Base-by-base conservation (phyloP, 2,113 vertebrate species). In the Hemichromis elongatus region DNA sequence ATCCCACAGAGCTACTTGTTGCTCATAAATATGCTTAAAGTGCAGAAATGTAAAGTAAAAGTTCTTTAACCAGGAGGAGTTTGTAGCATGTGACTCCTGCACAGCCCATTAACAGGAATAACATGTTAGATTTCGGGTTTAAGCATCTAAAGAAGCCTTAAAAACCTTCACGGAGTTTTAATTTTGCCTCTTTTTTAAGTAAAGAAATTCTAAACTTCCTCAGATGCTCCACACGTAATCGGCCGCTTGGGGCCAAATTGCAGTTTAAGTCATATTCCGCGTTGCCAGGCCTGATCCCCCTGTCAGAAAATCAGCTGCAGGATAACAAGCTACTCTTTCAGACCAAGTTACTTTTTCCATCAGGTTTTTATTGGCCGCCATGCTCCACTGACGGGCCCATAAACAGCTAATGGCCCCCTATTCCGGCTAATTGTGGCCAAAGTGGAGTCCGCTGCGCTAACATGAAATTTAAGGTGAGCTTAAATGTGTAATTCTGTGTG, bases 341-440 rank as follows among this genome's bases (percentile, higher is more conserved):
- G 83, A 77, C 14, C 59, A 47, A 33, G 40, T 80, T 80, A 45
- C 40, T 85, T 83, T 87, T 88, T 89, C 87, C 89, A 56, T 55
- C 57, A 13, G 56, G 70, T 52, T 33, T 89, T 89, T 79, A 83
- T 63, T 84, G 82, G 90, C 83, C 11, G 53, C 28, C 83, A 50
- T 10, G 79, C 86, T 86, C 19, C 83, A 19, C 81, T 56, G 82
- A 75, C 30, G 1, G 28, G 40, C 79, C 70, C 66, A n/a, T 91
- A 90, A 90, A 91, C 81, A 47, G 79, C 66, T 91, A 84, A 89
- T 84, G 30, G 79, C 75, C 54, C 47, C 50, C 52, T 70, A 54
- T 79, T 86, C 87, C 54, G 50, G 53, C 73, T 88, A 85, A 86
- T 87, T 80, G 77, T 50, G 70, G 80, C 63, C 40, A 56, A 90